Evolutionary conservation across 2,797 vertebrate species (phyloP), one percentile per base, ranked within the genome.

Genomic region (Erethizon dorsatum): DNA sequence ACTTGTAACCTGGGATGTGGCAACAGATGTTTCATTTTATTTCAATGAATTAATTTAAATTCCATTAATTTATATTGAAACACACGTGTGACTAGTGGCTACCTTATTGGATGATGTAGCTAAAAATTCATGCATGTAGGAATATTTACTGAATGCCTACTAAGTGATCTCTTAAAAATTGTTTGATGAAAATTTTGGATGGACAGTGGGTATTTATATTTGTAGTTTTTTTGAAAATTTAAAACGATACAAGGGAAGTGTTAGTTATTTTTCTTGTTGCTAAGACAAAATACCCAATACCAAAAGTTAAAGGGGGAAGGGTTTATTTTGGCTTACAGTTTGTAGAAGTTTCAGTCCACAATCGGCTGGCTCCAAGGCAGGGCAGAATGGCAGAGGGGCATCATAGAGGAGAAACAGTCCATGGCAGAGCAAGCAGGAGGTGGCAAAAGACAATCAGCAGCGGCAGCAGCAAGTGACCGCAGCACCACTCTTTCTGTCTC

Each of bases 101-200:
- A 28, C 7, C 41, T 41, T 71, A 31, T 20, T 12, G 59, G 22
- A 10, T n/a, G 17, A 31, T 11, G 1, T 6, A 65, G 18, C 2
- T 71, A 65, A n/a, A 37, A 28, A 71, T 83, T 69, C 28, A 75
- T 75, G 87, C n/a, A 83, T 57, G 96, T 83, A 83, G 92, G 93
- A 71, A 75, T 75, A 94, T 24, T 87, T 79, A 65, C 24, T 22
- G 11, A 50, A 45, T 61, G 28, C 54, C 57, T 91, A 31, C 15
- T 54, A 82, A 90, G 8, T 4, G 15, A 33, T 3, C 15, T 63
- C 63, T 86, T 47, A 84, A 45, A 95, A 88, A 65, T 65, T 65
- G 28, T 11, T 63, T 47, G 13, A 13, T 90, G 50, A 73, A 33
- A 67, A 92, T 78, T 45, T 87, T 9, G 2, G 31, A n/a, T 15